Evolutionary conservation across 1,140 invertebrate genomes (phyloP).

Genomic region (Eufriesea mexicana): DNA sequence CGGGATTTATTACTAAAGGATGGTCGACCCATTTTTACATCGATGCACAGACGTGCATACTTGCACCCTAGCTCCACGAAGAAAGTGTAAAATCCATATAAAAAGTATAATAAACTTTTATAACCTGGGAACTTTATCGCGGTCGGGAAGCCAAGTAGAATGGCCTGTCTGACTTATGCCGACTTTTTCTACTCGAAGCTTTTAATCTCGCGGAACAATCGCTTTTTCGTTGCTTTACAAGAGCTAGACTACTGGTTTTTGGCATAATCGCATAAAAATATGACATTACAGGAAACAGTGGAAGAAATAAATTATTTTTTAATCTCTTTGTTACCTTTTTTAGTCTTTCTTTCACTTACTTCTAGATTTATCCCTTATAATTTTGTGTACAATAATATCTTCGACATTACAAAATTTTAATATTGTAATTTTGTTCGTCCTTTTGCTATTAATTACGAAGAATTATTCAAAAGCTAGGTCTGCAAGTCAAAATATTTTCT

Average conservation of each 20-base stretch:
- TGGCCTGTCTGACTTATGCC: neutral
- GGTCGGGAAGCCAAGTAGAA: neutral
- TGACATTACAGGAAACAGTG: neutral
- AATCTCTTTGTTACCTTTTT: too few species aligned
- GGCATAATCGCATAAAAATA: neutral
- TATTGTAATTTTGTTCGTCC: too few species aligned
- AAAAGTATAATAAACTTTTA: slow-evolving; percentile 20
- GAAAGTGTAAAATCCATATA: slow-evolving; percentile 13
- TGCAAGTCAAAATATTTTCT: too few species aligned
- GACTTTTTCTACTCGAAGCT: slow-evolving; percentile 7
- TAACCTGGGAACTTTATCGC: neutral
- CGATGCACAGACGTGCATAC: neutral
- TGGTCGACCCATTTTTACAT: slow-evolving; percentile 9
- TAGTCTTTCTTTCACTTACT: too few species aligned
- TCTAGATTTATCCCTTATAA: too few species aligned
- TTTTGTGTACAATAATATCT: too few species aligned
- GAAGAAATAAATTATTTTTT: too few species aligned
- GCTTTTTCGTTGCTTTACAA: neutral
- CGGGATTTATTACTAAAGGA: neutral
- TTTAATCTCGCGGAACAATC: neutral
- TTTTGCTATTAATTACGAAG: too few species aligned
- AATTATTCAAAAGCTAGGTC: too few species aligned
- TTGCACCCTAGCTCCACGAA: neutral
- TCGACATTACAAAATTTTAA: too few species aligned
- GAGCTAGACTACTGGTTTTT: neutral